Conservation (phyloP, 2,888 invertebrate species). For the Chorisops tibialis region DNA sequence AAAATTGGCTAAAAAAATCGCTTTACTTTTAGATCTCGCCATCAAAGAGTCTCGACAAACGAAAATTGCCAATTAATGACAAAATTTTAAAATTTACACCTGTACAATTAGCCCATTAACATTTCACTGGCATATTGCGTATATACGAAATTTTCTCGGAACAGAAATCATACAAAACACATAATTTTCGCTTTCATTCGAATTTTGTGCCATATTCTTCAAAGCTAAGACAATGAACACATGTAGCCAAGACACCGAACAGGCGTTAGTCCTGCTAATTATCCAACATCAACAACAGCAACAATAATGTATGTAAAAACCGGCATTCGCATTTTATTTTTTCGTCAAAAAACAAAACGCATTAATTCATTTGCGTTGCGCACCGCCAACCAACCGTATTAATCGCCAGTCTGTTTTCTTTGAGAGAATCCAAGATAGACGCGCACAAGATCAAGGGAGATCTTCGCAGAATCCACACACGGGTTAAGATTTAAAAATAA, state of each 20-base stretch:
- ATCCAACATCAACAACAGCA: conserved; percentile 16
- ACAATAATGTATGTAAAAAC: not conserved
- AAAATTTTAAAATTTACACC: too few relatives aligned
- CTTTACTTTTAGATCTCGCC: too few relatives aligned
- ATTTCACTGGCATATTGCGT: not conserved
- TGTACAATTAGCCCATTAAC: too few relatives aligned
- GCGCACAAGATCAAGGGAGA: conserved; percentile 10
- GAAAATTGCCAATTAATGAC: too few relatives aligned
- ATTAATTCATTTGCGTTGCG: conserved; percentile 16
- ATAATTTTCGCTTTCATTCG: not conserved
- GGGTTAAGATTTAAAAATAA: conserved; percentile 21
- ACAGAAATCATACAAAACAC: not conserved
- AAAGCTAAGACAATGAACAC: conserved; percentile 26
- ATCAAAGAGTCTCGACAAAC: too few relatives aligned
- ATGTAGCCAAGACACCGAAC: conserved; percentile 30
- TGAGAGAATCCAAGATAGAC: conserved; percentile 4
- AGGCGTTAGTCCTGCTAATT: conserved; percentile 33
- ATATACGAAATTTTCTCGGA: not conserved
- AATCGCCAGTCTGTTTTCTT: conserved; percentile 1
- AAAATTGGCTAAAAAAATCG: too few relatives aligned
- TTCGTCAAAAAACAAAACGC: too few relatives aligned
- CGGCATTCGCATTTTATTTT: too few relatives aligned
- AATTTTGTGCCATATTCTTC: not conserved
- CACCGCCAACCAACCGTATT: conserved; percentile 18
- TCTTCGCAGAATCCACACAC: conserved; percentile 13